Conservation (phyloP, 1,140 invertebrate species). For the Bombus confusus region DNA sequence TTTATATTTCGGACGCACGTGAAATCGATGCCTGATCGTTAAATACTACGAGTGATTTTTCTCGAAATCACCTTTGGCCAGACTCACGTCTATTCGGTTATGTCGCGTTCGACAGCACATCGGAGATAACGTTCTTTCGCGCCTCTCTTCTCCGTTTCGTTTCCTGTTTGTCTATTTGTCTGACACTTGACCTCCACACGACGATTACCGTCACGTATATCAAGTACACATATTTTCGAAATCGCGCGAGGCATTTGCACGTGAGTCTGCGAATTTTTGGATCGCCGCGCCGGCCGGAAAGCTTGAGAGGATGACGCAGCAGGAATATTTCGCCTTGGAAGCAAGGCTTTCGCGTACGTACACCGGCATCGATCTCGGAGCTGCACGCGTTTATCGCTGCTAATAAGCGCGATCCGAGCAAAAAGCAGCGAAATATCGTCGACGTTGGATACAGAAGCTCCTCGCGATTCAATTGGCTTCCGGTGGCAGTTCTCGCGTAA, state of each 20-base stretch:
- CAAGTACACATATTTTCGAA: background rate
- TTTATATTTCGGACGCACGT: too few relatives aligned
- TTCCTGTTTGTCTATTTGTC: background rate
- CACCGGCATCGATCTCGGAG: background rate
- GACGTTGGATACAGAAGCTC: background rate
- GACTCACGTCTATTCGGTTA: too few relatives aligned
- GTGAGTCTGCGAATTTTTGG: conserved; percentile 37
- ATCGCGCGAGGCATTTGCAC: conserved; percentile 18
- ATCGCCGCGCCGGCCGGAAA: background rate
- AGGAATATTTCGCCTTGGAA: background rate
- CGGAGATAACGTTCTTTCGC: background rate
- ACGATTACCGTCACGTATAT: background rate
- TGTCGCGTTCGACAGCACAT: too few relatives aligned
- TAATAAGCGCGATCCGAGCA: conserved; percentile 6
- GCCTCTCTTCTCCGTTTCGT: too few relatives aligned
- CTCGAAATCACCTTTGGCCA: too few relatives aligned
- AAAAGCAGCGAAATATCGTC: background rate
- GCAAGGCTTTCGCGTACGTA: background rate
- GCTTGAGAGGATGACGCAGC: background rate
- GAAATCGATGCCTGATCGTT: too few relatives aligned
- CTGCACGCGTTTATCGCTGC: conserved; percentile 14
- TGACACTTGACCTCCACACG: background rate
- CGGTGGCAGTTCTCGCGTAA: background rate
- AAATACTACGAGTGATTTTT: too few relatives aligned
- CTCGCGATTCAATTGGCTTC: conserved; percentile 14